Evolutionary conservation across 92 coral and sea anemone species (phyloP).

Genomic region (Phymanthus crucifer): DNA sequence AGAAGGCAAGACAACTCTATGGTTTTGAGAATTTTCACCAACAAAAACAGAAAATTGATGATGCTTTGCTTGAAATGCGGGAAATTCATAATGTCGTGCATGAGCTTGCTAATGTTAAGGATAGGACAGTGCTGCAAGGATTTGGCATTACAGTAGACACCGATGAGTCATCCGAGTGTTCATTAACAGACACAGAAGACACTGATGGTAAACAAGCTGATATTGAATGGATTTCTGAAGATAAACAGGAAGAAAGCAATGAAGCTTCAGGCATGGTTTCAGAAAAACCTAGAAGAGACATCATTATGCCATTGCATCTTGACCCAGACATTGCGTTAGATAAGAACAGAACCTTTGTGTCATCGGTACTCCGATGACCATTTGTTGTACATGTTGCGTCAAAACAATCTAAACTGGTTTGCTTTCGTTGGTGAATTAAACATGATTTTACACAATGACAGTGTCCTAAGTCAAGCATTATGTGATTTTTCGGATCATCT

Average conservation of each 20-base stretch:
- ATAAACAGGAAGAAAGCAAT: slow-evolving; percentile 1
- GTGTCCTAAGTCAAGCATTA: slow-evolving; percentile 16
- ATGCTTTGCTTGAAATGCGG: slow-evolving; percentile 35
- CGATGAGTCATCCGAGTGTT: slow-evolving; percentile 12
- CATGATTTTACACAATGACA: slow-evolving; percentile 20
- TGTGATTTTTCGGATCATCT: slow-evolving; percentile 31
- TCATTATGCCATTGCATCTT: no score
- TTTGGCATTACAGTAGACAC: slow-evolving; percentile 41
- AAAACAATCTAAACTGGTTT: slow-evolving; percentile 41
- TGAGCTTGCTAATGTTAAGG: slow-evolving; percentile 45
- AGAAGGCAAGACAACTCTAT: slow-evolving; percentile 36
- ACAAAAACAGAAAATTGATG: slow-evolving; percentile 24
- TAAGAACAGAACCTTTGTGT: slow-evolving; percentile 14
- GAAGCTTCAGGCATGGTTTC: not conserved
- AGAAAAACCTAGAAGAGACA: not conserved
- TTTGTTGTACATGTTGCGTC: slow-evolving; percentile 25
- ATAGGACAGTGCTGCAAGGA: slow-evolving; percentile 42
- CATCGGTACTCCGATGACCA: slow-evolving; percentile 33
- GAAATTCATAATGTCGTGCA: slow-evolving; percentile 45
- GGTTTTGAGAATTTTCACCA: slow-evolving; percentile 52
- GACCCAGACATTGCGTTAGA: not conserved
- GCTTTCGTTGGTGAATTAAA: slow-evolving; percentile 27
- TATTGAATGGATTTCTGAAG: slow-evolving; percentile 23
- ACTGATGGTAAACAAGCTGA: slow-evolving; percentile 12
- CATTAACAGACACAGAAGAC: not conserved